Evolutionary conservation across 2,797 vertebrate genomes (phyloP).

Genomic region (Halcyon leucocephala): DNA sequence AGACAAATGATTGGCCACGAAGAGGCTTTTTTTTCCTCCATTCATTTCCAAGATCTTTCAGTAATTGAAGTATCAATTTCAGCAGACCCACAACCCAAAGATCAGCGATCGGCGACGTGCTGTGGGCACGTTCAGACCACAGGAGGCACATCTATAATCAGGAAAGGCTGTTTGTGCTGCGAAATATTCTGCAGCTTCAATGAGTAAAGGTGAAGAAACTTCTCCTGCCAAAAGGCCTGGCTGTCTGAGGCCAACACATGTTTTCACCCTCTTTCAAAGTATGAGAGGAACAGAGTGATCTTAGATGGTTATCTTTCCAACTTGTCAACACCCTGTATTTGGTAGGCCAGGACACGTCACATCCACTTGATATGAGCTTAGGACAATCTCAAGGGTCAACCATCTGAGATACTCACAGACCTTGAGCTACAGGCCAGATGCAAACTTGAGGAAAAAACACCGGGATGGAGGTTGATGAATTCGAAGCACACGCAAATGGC

Average conservation of each 20-base stretch:
- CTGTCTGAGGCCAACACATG: not conserved
- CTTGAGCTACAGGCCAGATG: not conserved
- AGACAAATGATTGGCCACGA: not conserved
- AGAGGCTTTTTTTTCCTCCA: not conserved
- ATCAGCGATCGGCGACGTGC: not conserved
- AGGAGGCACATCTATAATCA: fast-evolving
- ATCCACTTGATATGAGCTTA: not conserved
- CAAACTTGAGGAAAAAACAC: not conserved
- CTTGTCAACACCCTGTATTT: not conserved
- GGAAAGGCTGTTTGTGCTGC: not conserved
- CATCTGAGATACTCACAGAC: not conserved
- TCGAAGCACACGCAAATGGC: not conserved
- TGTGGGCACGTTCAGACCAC: fast-evolving
- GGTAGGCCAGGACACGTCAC: not conserved
- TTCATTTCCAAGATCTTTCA: not conserved
- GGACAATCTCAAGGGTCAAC: not conserved
- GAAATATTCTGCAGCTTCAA: not conserved
- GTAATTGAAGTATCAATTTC: not conserved
- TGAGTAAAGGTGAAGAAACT: not conserved
- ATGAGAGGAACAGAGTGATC: not conserved
- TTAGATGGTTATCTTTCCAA: not conserved
- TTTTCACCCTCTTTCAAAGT: not conserved
- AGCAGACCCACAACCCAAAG: not conserved
- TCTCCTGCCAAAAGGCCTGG: not conserved
- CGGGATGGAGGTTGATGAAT: not conserved